These are phyloP conservation scores for Scomber colias DNA, from an alignment of 2,113 vertebrate species.

Conservation along the genomic window DNA sequence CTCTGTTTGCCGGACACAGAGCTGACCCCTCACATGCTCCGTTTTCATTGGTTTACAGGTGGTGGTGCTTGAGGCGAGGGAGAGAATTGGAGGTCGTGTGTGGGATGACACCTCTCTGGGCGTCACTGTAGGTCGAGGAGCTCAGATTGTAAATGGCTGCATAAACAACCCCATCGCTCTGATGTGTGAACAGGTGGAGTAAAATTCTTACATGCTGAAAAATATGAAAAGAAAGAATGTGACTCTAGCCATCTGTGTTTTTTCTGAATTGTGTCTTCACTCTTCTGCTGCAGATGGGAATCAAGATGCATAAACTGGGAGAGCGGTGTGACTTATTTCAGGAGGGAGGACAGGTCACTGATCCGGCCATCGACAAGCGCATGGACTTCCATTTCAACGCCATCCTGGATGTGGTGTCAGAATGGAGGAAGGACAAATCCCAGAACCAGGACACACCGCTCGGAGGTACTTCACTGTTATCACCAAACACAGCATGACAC, in stretches of 20 bases:
- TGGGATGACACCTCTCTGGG: conserved; percentile 94
- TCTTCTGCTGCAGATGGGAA: conserved; percentile 87
- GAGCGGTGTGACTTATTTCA: conserved; percentile 97
- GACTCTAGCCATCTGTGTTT: neutral
- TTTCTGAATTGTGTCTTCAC: neutral
- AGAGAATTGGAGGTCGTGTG: conserved; percentile 94
- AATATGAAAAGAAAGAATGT: too few species aligned
- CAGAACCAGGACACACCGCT: conserved; percentile 94
- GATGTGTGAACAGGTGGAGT: conserved; percentile 96
- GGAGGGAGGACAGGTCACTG: conserved; percentile 93
- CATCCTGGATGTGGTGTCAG: conserved; percentile 97
- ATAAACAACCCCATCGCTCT: conserved; percentile 97
- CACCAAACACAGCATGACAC: neutral
- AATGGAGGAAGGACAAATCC: conserved; percentile 98
- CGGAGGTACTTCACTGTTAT: conserved; percentile 84
- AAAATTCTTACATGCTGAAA: neutral
- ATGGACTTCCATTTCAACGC: conserved; percentile 99
- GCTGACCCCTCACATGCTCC: neutral
- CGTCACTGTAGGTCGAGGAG: conserved; percentile 92
- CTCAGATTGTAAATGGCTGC: conserved; percentile 97
- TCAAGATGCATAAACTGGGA: conserved; percentile 95
- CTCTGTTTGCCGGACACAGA: too few species aligned
- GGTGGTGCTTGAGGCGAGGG: conserved; percentile 93
- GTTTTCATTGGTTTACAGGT: conserved; percentile 82
- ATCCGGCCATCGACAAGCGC: conserved; percentile 96